Evolutionary conservation across 2,797 vertebrate genomes (phyloP), one percentile per base, ranked within the genome.

Genomic region (Pempheris klunzingeri): DNA sequence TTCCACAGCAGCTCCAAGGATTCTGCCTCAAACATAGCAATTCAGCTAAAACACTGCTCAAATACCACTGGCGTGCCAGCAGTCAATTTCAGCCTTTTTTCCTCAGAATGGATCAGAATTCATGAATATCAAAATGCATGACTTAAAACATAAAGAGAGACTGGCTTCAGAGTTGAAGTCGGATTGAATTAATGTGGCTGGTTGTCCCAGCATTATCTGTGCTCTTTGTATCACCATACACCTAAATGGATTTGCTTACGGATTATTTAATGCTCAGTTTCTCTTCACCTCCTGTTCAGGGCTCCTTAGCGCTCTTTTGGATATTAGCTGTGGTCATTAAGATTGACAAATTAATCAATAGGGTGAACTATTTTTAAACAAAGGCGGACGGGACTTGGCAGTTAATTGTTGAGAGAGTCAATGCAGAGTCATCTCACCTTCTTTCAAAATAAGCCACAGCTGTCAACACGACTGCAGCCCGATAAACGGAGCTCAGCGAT

Each of bases 11-110:
- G 87, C 88, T 88, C 82, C 74, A 66, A 92, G 84, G 83, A 84
- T 87, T 87, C 81, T 77, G 80, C 85, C 88, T 89, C 82, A 74
- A 90, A 92, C 89, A 77, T 62, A 76, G 80, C 81, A 89, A 86
- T 88, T 91, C 84, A 84, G 73, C 78, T 83, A 80, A 92, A 90
- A 90, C 77, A 77, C 70, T 28, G 49, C 80, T 85, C 78, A 86
- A 84, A 90, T 63, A 83, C 76, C 62, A 55, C 46, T 34, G 53
- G 34, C 50, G 38, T 86, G 85, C 72, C 84, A 80, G 78, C 84
- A 87, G 73, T 88, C 85, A 85, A 68, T 86, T 87, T 69, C 54
- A 85, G 66, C 58, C 54, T 38, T 59, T 81, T 70, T 54, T 36
- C 71, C 41, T 72, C 43, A 47, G 83, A 87, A 82, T 63, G 57